Conservation (phyloP, 23 tunicate genomes). For the Halocynthia roretzi region DNA sequence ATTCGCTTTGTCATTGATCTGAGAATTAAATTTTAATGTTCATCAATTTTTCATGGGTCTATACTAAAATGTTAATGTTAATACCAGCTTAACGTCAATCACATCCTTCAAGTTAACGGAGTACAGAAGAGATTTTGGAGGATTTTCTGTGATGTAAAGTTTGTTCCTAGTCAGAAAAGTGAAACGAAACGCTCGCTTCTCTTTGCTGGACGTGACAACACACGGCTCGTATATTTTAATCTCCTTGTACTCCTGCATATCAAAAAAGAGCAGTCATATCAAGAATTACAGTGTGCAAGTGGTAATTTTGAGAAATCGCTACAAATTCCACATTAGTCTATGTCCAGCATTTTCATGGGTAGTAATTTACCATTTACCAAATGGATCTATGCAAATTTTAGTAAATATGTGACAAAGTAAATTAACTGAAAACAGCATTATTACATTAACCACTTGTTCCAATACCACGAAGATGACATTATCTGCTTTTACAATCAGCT, state of each 20-base stretch:
- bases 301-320: too few species aligned
- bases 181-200: conserved; percentile 60
- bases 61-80: background rate
- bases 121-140: conserved; percentile 65
- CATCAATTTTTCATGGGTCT: background rate
- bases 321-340: too few species aligned
- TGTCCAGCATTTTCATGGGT: too few species aligned
- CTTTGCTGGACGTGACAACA: conserved; percentile 37
- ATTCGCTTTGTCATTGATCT: conserved; percentile 59
- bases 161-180: conserved; percentile 41
- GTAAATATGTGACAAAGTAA: background rate
- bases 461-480: too few species aligned
- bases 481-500: too few species aligned
- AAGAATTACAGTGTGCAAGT: too few species aligned
- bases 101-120: conserved; percentile 28
- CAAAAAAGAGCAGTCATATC: background rate
- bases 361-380: background rate
- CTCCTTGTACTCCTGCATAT: conserved; percentile 37
- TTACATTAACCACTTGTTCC: too few species aligned
- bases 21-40: background rate
- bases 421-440: background rate
- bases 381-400: background rate
- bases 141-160: conserved; percentile 62
- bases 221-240: conserved; percentile 61
- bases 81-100: conserved; percentile 29